Base-by-base conservation (phyloP, 2,797 vertebrate genomes). In the Phalloptychus januarius region DNA sequence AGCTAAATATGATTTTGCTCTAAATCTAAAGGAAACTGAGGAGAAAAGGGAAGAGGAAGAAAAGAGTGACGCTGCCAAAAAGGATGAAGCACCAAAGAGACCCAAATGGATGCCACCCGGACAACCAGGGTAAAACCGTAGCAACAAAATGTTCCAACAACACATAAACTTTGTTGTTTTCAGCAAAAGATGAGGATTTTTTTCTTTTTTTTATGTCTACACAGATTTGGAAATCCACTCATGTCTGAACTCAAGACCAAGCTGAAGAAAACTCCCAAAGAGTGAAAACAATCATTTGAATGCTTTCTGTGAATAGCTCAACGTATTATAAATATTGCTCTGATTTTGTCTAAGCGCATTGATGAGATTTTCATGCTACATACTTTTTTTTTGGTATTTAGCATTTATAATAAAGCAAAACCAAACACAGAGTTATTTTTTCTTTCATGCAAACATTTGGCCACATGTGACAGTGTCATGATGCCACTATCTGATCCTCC, bases 171-270 rank as follows among this genome's bases (percentile, higher is more conserved):
- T 50, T 18, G 15, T 76, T 36, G 28, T 45, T 45, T 78, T 72
- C 8, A 71, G 12, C 10, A 56, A 69, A 1, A 0, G 3, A 40
- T 45, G 71, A 2, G 71, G 18, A 65, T 33, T 33, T 12, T 72
- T 42, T 71, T 52, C 25, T 79, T 0, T 86, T 79, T 72, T 18
- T 58, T 25, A 10, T 86, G 42, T 83, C 7, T 87, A 45, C 65
- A 15, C 82, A 96, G 96, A 80, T 94, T 95, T 91, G 95, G 93
- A 74, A 94, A 92, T 84, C 96, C 95, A 7, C 79, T 95, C 1
- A 94, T 96, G 94, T 93, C 94, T 48, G 95, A 96, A 83, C 94
- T 96, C 77, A 95, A 94, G 86, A 92, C 46, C 84, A 96, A 95
- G 89, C 89, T 96, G 71, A 95, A 91, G 89, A 96, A 95, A 88